These are phyloP conservation scores for Rhopalosiphum padi DNA, from an alignment of 1,140 invertebrate genomes.

Conservation along the genomic window DNA sequence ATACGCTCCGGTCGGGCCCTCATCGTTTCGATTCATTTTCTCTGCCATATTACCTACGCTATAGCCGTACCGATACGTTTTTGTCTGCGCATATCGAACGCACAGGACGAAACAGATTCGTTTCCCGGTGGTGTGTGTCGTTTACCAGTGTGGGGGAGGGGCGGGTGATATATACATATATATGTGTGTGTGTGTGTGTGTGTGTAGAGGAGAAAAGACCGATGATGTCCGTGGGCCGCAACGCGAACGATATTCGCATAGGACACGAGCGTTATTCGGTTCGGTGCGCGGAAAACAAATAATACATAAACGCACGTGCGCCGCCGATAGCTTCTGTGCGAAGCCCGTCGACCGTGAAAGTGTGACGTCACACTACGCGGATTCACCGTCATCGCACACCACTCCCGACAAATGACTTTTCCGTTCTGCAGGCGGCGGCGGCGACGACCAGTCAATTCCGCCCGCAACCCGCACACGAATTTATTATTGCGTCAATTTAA, in stretches of 20 bases:
- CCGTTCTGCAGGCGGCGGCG: neutral
- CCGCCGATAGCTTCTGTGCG: neutral
- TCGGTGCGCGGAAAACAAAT: neutral
- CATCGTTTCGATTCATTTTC: neutral
- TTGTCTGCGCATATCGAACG: neutral
- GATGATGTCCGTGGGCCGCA: neutral
- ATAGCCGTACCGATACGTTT: neutral
- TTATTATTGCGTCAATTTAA: conserved; percentile 6
- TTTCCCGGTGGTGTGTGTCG: neutral
- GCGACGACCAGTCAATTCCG: neutral
- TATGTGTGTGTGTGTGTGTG: too few species aligned
- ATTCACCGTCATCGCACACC: neutral
- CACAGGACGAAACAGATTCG: neutral
- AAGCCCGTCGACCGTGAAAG: conserved; percentile 31
- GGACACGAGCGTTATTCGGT: neutral
- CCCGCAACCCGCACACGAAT: neutral
- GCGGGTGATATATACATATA: too few species aligned
- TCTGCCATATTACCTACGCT: neutral
- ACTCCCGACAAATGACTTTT: neutral
- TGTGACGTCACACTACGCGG: conserved; percentile 25
- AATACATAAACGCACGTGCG: conserved; percentile 7
- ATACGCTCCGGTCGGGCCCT: neutral
- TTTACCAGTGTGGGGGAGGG: neutral
- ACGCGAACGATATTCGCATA: neutral
- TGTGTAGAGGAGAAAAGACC: neutral